Conservation (phyloP, 2,113 vertebrate genomes). For the Holacanthus passer region DNA sequence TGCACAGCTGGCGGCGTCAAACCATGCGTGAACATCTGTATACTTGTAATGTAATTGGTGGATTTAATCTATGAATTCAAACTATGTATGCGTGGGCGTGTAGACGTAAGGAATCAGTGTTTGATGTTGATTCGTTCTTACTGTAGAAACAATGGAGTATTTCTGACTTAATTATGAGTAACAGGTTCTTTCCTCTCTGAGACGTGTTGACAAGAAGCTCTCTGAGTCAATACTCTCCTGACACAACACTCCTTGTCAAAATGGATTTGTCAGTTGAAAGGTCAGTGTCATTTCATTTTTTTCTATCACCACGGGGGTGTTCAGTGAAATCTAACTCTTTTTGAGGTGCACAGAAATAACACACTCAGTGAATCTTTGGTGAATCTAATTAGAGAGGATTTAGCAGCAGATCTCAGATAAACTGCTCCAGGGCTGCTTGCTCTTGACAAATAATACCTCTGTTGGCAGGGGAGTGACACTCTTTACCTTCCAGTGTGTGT, state of each 20-base stretch:
- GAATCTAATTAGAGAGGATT: slow-evolving; percentile 61
- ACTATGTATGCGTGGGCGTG: background rate
- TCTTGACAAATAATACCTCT: slow-evolving; percentile 58
- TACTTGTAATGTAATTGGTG: background rate
- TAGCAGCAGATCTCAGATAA: slow-evolving; percentile 45
- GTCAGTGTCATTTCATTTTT: slow-evolving; percentile 46
- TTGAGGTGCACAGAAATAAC: slow-evolving; percentile 9
- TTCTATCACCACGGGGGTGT: slow-evolving; percentile 21
- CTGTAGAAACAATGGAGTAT: background rate
- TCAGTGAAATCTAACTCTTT: slow-evolving; percentile 33
- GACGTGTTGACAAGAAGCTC: slow-evolving; percentile 18
- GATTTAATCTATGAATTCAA: background rate
- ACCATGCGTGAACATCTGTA: too few species aligned
- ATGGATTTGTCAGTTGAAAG: slow-evolving; percentile 52
- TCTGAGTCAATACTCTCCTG: slow-evolving; percentile 37
- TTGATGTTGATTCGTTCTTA: background rate
- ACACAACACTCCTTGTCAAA: slow-evolving; percentile 33
- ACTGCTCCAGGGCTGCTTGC: slow-evolving; percentile 43
- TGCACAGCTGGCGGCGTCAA: background rate
- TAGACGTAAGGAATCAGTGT: background rate
- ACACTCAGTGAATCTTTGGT: slow-evolving; percentile 12
- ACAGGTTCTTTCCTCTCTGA: slow-evolving; percentile 9
- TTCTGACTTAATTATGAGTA: slow-evolving; percentile 34
- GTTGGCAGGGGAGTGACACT: slow-evolving; percentile 44
- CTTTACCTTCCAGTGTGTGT: slow-evolving; percentile 35